Base-by-base conservation (phyloP, 2,888 invertebrate genomes). In the Apotomis turbidana region DNA sequence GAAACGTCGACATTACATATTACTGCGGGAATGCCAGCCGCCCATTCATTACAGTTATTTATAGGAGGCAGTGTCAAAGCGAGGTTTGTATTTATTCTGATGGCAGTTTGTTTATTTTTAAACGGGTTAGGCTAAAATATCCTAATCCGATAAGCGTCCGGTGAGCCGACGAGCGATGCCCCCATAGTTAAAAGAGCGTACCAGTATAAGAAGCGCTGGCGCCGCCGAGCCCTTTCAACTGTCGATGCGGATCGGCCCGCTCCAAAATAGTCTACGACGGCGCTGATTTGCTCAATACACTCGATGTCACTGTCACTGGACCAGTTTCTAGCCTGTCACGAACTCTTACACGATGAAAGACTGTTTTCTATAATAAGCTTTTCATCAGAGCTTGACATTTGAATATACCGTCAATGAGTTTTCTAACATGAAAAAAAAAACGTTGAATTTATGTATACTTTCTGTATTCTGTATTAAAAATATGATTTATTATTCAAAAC, bases 31-130 rank as follows among this genome's bases (percentile, higher is more conserved):
- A 87, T 87, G 89, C 85, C 87, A 85, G 83, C 86, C 86, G 86
- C 87, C 91, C 89, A 92, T 91, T 91, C 91, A 93, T 92, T 93
- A 92, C 89, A 81, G 85, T 91, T 92, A 93, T 93, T 93, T 91
- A 93, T 93, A 91, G 90, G 87, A 83, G 87, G 85, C 88, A 86
- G 85, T 92, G 91, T 91, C 91, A 91, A 90, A 91, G 85, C 86
- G 86, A 81, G 88, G 85, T 85, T 88, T 88, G 89, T 90, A 90
- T 91, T 90, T 91, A 90, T 89, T 89, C 88, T 90, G 88, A 88
- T 87, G 87, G 84, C 85, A 82, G 88, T 88, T 91, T 90, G 87
- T 91, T 93, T 93, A 89, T 91, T 91, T 90, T 90, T 87, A 83
- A 90, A 89, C 88, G 86, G 84, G 89, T 90, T 87, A 83, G 84